Evolutionary conservation across 1,140 invertebrate genomes (phyloP).

Genomic region (Arion vulgaris): DNA sequence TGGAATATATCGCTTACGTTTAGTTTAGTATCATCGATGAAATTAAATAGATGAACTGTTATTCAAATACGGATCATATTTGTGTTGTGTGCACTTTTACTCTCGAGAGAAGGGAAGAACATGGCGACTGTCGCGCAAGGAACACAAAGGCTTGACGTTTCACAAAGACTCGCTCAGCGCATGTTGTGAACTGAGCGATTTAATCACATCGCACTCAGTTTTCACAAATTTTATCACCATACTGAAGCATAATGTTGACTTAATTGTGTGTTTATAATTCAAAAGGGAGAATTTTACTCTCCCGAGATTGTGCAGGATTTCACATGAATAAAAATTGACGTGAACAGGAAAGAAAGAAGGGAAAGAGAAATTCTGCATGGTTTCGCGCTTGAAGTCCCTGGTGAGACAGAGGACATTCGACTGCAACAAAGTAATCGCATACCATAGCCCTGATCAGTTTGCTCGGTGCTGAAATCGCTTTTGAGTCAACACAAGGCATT

Average conservation of each 20-base stretch:
- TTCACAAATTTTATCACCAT: neutral
- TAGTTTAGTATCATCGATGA: neutral
- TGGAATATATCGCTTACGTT: neutral
- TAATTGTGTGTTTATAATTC: neutral
- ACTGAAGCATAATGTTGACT: slow-evolving; percentile 29
- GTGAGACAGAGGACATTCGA: neutral
- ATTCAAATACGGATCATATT: slow-evolving; percentile 10
- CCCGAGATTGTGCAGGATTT: slow-evolving; percentile 20
- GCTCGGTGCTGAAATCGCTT: neutral
- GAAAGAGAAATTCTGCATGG: slow-evolving; percentile 37
- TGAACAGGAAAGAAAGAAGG: slow-evolving; percentile 25
- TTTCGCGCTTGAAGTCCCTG: slow-evolving; percentile 30
- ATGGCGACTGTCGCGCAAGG: slow-evolving; percentile 40
- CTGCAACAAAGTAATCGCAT: slow-evolving; percentile 10
- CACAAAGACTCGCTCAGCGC: slow-evolving; percentile 25
- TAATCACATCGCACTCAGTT: neutral
- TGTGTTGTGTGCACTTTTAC: slow-evolving; percentile 8
- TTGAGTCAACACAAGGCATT: slow-evolving; percentile 18
- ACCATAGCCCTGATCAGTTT: neutral
- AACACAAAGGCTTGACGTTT: slow-evolving; percentile 41
- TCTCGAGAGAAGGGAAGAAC: slow-evolving; percentile 29
- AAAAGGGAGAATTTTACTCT: slow-evolving; percentile 9
- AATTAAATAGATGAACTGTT: neutral
- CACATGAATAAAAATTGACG: slow-evolving; percentile 32
- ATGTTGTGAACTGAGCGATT: slow-evolving; percentile 24